These are phyloP conservation scores for Thysanoteuthis rhombus DNA, from an alignment of 2,888 invertebrate species.

Conservation along the genomic window DNA sequence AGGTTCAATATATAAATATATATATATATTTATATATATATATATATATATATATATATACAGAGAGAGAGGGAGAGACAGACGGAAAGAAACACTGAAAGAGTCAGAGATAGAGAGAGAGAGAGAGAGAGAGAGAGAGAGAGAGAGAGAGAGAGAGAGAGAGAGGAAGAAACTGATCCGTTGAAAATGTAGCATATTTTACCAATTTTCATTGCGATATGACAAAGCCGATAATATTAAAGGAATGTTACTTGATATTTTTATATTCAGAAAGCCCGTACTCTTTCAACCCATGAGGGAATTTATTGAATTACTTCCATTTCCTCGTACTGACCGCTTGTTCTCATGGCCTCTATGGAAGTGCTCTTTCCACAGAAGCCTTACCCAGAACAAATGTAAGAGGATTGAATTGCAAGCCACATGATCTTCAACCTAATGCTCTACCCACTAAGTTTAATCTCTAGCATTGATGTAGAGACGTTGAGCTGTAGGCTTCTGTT, in stretches of 20 bases:
- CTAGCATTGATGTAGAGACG: neutral
- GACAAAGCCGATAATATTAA: neutral
- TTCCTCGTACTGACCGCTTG: neutral
- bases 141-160: neutral
- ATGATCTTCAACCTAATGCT: neutral
- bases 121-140: neutral
- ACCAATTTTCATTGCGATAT: neutral
- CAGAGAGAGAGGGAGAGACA: too few relatives aligned
- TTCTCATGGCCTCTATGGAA: neutral
- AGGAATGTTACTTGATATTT: neutral
- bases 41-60: too few relatives aligned
- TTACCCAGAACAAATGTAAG: neutral
- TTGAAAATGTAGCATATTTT: neutral
- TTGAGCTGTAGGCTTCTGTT: neutral
- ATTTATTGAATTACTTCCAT: neutral
- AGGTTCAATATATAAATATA: too few relatives aligned
- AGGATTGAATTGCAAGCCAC: neutral
- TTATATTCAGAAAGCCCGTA: neutral
- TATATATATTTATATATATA: too few relatives aligned
- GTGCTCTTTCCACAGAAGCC: neutral
- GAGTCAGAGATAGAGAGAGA: too few relatives aligned
- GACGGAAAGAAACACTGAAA: too few relatives aligned
- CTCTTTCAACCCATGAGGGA: neutral
- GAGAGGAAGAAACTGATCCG: neutral
- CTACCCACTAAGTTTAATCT: neutral